These are phyloP conservation scores for Phaonia tiefii DNA, from an alignment of 2,888 invertebrate species.

Conservation along the genomic window DNA sequence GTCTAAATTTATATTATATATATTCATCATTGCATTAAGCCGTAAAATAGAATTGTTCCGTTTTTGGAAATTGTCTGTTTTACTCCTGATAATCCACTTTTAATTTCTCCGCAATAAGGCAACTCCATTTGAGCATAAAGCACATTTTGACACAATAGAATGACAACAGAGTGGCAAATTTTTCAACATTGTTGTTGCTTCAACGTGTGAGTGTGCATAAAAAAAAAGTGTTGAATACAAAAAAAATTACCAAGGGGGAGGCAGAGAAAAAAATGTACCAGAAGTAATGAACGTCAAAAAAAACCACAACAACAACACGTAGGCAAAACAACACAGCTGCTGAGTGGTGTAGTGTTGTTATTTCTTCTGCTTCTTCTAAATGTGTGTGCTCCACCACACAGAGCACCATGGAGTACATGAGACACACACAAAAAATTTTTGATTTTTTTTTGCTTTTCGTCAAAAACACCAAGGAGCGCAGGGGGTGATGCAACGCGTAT, in stretches of 20 bases:
- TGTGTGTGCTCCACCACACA: conserved; percentile 57
- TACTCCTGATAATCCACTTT: too few relatives aligned
- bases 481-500: conserved; percentile 60
- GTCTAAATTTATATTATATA: too few relatives aligned
- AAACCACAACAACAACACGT: conserved; percentile 60
- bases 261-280: conserved; percentile 56
- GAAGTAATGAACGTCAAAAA: conserved; percentile 65
- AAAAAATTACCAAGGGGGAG: conserved; percentile 33
- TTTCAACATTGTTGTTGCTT: conserved; percentile 41
- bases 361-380: conserved; percentile 55
- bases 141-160: conserved; percentile 37
- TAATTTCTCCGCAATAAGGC: too few relatives aligned
- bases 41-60: too few relatives aligned
- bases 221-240: conserved; percentile 30
- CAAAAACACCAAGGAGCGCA: conserved; percentile 36
- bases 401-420: too few relatives aligned
- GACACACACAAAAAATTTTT: conserved; percentile 56
- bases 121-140: conserved; percentile 22
- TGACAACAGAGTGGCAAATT: conserved; percentile 40
- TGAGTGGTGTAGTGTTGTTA: conserved; percentile 26
- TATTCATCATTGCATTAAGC: too few relatives aligned
- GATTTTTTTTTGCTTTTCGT: conserved; percentile 54
- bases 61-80: too few relatives aligned
- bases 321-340: conserved; percentile 65
- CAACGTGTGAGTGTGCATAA: conserved; percentile 13